Base-by-base conservation (phyloP, 1,140 invertebrate species). In the Propsilocerus akamusi region DNA sequence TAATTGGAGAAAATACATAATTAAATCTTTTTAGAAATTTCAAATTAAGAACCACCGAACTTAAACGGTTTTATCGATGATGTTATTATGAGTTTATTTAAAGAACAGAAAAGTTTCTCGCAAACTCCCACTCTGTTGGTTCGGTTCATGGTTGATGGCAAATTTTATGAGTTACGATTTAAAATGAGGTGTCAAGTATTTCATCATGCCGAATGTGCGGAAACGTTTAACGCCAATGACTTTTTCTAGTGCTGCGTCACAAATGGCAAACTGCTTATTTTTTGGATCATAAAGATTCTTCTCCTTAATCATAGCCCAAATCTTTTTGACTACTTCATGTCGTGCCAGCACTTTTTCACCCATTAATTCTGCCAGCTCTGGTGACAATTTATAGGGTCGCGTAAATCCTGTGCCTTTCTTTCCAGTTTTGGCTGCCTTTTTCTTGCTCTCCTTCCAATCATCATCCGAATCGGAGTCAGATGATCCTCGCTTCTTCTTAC, bases 131-230 rank as follows among this genome's bases (percentile, higher is more conserved):
- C 28, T 12, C 11, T 12, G 14, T 12, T 12, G 11, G 14, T 12
- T 30, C 28, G 14, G 6, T 30, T 10, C 14, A 30, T 12, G 11
- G 2, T 4, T 12, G 2, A 30, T 30, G 28, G 11, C 34, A 41
- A 47, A 24, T 28, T 32, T 52, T 51, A 25, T 48, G 8, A 26
- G 24, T 8, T 22, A 34, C 24, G 22, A 26, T 46, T 28, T 68
- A 69, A 95, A 92, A 69, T 95, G 89, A 53, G 81, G 78, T 68
- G 92, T 91, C 52, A 95, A 72, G 66, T 89, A 88, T 64, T 94
- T 94, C 83, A 95, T 89, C 89, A 94, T 94, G 56, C 86, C 87
- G 56, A 92, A 93, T 30, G 84, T 90, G 58, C 86, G 78, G 75
- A 93, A 91, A 53, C 86, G 79, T 62, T 90, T 89, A 0, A 84